These are phyloP conservation scores for Elgonia sp. DNA, from an alignment of 2,888 invertebrate genomes.

Conservation along the genomic window DNA sequence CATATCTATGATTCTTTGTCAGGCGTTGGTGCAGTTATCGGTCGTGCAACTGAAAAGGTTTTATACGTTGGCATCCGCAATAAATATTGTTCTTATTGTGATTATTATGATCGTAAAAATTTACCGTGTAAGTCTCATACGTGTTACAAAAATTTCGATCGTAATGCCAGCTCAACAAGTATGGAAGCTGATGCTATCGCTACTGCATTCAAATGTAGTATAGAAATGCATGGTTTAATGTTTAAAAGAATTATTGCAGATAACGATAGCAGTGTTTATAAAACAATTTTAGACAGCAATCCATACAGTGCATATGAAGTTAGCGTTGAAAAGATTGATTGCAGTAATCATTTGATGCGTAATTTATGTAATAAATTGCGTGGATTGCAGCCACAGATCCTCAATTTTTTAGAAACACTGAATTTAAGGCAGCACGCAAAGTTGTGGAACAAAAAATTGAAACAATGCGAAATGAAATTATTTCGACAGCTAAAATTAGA, in stretches of 20 bases:
- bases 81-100: not conserved
- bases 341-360: not conserved
- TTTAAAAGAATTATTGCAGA: too few relatives aligned
- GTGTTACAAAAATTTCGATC: constrained; percentile 1
- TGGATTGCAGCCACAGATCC: not conserved
- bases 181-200: not conserved
- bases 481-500: not conserved
- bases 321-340: not conserved
- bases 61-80: not conserved
- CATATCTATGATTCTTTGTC: not conserved
- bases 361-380: not conserved
- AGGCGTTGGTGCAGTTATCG: not conserved
- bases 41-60: too few relatives aligned
- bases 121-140: constrained; percentile 6
- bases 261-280: too few relatives aligned
- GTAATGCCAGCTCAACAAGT: not conserved
- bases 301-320: not conserved
- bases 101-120: not conserved
- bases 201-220: not conserved
- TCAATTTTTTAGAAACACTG: not conserved
- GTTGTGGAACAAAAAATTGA: not conserved
- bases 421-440: not conserved
- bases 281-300: not conserved
- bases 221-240: not conserved
- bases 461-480: not conserved